phyloP scores from a whole-genome alignment of 2,113 vertebrate species.

The Pleuronectes platessa region DNA sequence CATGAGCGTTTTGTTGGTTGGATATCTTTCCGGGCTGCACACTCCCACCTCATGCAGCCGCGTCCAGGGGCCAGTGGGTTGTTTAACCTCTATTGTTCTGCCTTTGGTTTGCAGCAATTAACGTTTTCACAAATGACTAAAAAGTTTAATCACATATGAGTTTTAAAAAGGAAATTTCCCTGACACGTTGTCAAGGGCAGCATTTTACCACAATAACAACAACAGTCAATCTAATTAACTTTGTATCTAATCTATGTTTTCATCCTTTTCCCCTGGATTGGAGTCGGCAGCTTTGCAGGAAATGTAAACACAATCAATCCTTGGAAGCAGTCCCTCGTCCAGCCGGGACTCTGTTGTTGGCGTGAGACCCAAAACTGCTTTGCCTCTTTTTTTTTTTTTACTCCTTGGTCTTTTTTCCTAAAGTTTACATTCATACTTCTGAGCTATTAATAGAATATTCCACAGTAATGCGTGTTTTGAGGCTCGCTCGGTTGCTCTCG shows the following conservation, averaged over 20 bases:
- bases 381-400: no score
- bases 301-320: slow-evolving; percentile 69
- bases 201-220: neutral
- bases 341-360: slow-evolving; percentile 1
- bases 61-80: neutral
- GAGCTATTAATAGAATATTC: neutral
- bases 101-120: no score
- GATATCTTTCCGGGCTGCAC: neutral
- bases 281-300: slow-evolving; percentile 40
- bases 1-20: slow-evolving; percentile 8
- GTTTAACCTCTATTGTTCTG: neutral
- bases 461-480: no score
- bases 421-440: slow-evolving; percentile 1
- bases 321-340: slow-evolving; percentile 44
- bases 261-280: slow-evolving; percentile 34
- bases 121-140: no score
- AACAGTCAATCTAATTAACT: slow-evolving; percentile 16
- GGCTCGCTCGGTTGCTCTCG: no score
- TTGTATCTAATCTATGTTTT: slow-evolving; percentile 33
- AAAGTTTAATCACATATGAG: no score
- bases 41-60: neutral
- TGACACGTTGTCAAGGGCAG: neutral
- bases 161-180: neutral
- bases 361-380: no score
- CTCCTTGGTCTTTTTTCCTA: neutral